These are phyloP conservation scores for Augochlorella aurata DNA, from an alignment of 2,888 invertebrate genomes.

Conservation along the genomic window DNA sequence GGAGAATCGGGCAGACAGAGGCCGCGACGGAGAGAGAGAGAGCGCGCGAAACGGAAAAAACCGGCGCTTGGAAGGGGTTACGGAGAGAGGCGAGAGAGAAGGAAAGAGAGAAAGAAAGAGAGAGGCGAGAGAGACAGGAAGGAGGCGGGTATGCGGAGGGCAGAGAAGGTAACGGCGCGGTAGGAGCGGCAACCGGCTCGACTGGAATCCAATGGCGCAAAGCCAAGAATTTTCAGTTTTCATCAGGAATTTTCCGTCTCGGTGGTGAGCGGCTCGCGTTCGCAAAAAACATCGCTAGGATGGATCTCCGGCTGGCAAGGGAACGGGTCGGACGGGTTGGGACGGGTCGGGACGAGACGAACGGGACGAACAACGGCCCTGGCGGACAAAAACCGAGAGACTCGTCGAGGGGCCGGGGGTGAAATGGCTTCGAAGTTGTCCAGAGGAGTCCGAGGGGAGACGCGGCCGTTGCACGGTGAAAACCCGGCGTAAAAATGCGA, in stretches of 20 bases:
- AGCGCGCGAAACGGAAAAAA: neutral
- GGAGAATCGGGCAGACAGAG: no score
- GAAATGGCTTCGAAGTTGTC: constrained; percentile 27
- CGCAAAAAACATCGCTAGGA: constrained; percentile 31
- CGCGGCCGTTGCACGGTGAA: neutral
- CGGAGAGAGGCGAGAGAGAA: neutral
- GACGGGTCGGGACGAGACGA: neutral
- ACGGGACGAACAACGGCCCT: constrained; percentile 33
- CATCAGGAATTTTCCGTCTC: constrained; percentile 51
- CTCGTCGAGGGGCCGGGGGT: neutral
- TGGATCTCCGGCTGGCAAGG: constrained; percentile 17
- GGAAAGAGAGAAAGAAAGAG: neutral
- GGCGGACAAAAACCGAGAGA: constrained; percentile 34
- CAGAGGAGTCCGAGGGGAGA: constrained; percentile 1
- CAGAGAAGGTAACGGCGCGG: constrained; percentile 75
- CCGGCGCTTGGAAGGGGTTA: no score
- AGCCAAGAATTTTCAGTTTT: constrained; percentile 63
- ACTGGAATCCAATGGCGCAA: constrained; percentile 80
- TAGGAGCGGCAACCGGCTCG: constrained; percentile 80
- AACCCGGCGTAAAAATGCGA: constrained; percentile 18
- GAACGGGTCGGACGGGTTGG: no score
- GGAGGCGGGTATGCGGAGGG: constrained; percentile 40
- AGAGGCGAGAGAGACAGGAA: constrained; percentile 14
- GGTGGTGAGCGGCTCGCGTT: neutral
- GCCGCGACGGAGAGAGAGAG: neutral